Evolutionary conservation across 2,113 vertebrate species (phyloP), one percentile per base, ranked within the genome.

Genomic region (Mormyrus iriodes): DNA sequence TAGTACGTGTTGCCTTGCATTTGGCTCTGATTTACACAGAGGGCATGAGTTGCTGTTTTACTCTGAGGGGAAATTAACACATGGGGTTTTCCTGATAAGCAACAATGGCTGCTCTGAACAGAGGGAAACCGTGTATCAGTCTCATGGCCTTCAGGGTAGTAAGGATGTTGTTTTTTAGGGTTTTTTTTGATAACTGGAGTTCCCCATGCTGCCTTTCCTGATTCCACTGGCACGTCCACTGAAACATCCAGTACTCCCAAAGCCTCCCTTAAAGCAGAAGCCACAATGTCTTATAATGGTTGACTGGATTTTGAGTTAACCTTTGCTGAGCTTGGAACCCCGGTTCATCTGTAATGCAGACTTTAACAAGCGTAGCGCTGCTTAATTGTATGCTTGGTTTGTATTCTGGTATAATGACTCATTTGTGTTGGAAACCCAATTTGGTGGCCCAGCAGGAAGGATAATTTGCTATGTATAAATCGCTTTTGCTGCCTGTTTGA

Each of bases 391-490:
- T n/a, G 1, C 82, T 48, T 44, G 82, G 27, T 19, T 53, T 86
- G 49, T 86, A 15, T 58, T 58, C 51, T 87, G 86, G 12, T 61
- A n/a, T 58, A 69, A 61, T 88, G 39, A 88, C n/a, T 69, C 39
- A 88, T 31, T 87, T 39, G n/a, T 44, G 46, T 46, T 69, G 39
- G 58, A 65, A 42, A 88, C 35, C 55, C 19, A 88, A 52, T 65
- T 52, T 5, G 83, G 83, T 85, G 83, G 24, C 83, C 42, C n/a
- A 31, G 61, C 61, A 69, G 83, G 83, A 85, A 85, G n/a, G 24
- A 53, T 39, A 86, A 35, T 86, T 84, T 48, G 48, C 31, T 10
- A 35, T 39, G 51, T 84, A 9, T 52, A 86, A 86, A 86, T 55
- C 13, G 39, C 13, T 85, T 48, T 27, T 52, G 76, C 61, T n/a